These are phyloP conservation scores for Smittia sp. DNA, from an alignment of 2,888 invertebrate genomes.

Conservation along the genomic window DNA sequence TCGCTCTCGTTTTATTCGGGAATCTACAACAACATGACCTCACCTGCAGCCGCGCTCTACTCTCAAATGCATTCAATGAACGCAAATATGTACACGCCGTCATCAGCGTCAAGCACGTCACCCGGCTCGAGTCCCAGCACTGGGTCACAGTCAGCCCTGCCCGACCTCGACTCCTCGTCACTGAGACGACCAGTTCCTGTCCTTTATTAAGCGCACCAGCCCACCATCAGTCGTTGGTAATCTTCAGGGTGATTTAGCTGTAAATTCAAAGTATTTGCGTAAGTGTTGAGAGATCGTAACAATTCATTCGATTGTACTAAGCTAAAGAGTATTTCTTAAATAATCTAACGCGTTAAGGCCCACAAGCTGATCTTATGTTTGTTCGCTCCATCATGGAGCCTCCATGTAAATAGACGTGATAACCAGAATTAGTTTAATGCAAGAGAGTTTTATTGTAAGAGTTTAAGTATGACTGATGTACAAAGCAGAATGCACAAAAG, in stretches of 20 bases:
- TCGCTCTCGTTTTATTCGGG: conserved; percentile 53
- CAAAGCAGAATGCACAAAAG: not conserved
- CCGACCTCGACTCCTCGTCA: conserved; percentile 45
- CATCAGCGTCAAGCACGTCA: conserved; percentile 50
- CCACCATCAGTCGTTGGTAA: not conserved
- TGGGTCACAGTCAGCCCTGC: conserved; percentile 43
- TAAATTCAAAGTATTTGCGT: not conserved
- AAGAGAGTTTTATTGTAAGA: not conserved
- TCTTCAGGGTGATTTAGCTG: conserved; percentile 16
- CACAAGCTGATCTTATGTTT: not conserved
- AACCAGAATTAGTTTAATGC: not conserved
- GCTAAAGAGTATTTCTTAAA: not conserved
- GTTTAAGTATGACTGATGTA: conserved; percentile 8
- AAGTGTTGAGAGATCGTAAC: not conserved
- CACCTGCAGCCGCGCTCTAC: conserved; percentile 51
- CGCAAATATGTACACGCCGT: conserved; percentile 52
- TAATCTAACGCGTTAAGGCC: no score
- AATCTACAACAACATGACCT: conserved; percentile 53
- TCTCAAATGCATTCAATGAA: conserved; percentile 43
- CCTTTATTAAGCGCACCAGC: conserved; percentile 48
- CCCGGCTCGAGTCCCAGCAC: conserved; percentile 53
- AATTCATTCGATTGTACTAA: not conserved
- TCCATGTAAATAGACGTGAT: conserved; percentile 10
- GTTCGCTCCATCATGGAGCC: not conserved
- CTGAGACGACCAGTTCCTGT: conserved; percentile 53